Base-by-base conservation (phyloP, 2,888 invertebrate species). In the Eueremaeus valkanovi region DNA sequence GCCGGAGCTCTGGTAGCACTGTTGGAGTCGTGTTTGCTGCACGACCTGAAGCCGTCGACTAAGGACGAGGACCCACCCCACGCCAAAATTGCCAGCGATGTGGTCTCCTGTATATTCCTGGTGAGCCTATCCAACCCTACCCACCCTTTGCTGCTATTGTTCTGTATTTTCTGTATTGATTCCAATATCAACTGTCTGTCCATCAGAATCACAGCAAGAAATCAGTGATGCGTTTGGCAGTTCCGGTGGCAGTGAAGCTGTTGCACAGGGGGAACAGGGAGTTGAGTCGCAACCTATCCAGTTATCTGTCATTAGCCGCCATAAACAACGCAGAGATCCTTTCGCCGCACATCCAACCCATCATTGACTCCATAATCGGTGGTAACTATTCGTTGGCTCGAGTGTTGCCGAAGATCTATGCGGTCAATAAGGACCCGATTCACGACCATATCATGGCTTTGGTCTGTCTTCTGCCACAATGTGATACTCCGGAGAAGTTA, bases 1-100 rank as follows among this genome's bases (percentile, higher is more conserved):
- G 92, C 92, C 72, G 88, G 89, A 73, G 89, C 92, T 0, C 85
- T 96, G 79, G 93, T 96, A 29, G 88, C 89, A 55, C 85, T 96
- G 73, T 85, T 96, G 77, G 92, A 93, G 85, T 91, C 92, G 42
- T 95, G 95, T 82, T 85, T 95, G 79, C 89, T 91, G 82, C 92
- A 95, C 86, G 93, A 93, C 84, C 86, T 95, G 79, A 91, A 92
- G 85, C 91, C 92, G 0, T 85, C 88, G 42, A 84, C 87, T 29
- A 82, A 82, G 73, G 92, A 92, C 84, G 92, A 92, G 82, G 95
- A 95, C 85, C 93, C 95, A 49, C 95, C 95, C 0, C 95, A 96
- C 87, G 93, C 95, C 68, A 96, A 96, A 85, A 95, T 96, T 82
- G 94, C 95, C 27, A 92, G 93, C 66, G 96, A 96, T 85, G 90